phyloP scores from a whole-genome alignment of 2,113 vertebrate genomes.

The Danio rerio region DNA sequence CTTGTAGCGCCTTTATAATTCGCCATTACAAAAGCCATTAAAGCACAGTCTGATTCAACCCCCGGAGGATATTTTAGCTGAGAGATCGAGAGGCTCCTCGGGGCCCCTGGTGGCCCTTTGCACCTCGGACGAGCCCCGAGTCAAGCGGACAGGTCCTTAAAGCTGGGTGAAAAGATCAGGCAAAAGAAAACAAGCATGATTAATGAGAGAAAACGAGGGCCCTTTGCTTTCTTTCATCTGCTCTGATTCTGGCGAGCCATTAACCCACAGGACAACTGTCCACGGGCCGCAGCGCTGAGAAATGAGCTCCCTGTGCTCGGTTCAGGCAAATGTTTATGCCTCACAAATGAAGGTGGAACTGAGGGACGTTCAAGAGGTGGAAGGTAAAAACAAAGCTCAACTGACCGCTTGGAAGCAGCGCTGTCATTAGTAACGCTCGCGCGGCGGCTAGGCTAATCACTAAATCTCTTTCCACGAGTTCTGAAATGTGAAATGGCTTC shows the following conservation, averaged over 20 bases:
- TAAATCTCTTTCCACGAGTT: neutral
- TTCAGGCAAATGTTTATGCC: constrained; percentile 71
- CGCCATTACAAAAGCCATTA: constrained; percentile 81
- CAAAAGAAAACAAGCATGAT: constrained; percentile 85
- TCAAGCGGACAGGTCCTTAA: constrained; percentile 82
- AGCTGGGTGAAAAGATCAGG: constrained; percentile 82
- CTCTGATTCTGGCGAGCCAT: constrained; percentile 79
- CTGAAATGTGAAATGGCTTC: neutral
- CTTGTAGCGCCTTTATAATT: no score
- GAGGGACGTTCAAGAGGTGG: constrained; percentile 50
- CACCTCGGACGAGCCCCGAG: constrained; percentile 74
- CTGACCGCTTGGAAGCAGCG: constrained; percentile 38
- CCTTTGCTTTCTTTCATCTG: constrained; percentile 83
- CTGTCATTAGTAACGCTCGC: constrained; percentile 37
- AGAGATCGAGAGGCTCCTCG: constrained; percentile 55
- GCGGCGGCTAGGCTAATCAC: constrained; percentile 10
- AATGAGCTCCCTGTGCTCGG: constrained; percentile 72
- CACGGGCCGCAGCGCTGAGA: constrained; percentile 68
- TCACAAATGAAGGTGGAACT: constrained; percentile 58
- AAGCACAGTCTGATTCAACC: constrained; percentile 73
- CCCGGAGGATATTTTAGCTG: constrained; percentile 68
- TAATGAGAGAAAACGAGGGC: constrained; percentile 80
- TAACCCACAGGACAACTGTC: constrained; percentile 84
- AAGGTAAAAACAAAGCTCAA: constrained; percentile 14
- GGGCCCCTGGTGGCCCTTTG: constrained; percentile 73